Conservation (phyloP, 2,888 invertebrate species). For the Ryuthela nishihirai region DNA sequence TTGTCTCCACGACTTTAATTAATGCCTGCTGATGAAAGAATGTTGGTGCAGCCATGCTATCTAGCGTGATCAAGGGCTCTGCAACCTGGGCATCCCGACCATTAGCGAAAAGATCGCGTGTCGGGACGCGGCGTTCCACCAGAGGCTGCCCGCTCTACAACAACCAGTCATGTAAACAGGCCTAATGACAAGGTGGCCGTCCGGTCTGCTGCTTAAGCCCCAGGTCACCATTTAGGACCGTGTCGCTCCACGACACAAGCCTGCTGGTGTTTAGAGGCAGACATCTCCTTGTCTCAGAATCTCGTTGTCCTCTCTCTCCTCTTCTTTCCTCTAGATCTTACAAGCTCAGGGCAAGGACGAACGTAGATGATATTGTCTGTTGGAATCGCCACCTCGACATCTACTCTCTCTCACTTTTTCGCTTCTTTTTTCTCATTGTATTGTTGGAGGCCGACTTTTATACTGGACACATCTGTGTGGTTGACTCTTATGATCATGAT, state of each 20-base stretch:
- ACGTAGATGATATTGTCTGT: too few species aligned
- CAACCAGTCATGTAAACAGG: slow-evolving; percentile 39
- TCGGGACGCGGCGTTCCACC: slow-evolving; percentile 8
- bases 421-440: background rate
- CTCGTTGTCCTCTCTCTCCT: slow-evolving; percentile 1
- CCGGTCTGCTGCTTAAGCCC: slow-evolving; percentile 11
- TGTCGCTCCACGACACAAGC: too few species aligned
- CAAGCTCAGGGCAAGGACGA: slow-evolving; percentile 3
- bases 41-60: too few species aligned
- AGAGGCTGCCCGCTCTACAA: too few species aligned
- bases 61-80: slow-evolving; percentile 28
- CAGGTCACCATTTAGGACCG: slow-evolving; percentile 36
- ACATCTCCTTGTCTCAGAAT: background rate
- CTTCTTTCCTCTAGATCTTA: slow-evolving; percentile 1
- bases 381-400: too few species aligned
- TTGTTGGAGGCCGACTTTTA: background rate
- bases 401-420: slow-evolving; percentile 8
- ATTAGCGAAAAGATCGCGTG: slow-evolving; percentile 13
- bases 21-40: too few species aligned
- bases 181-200: slow-evolving; percentile 38
- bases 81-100: slow-evolving; percentile 6
- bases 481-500: too few species aligned
- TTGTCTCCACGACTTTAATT: too few species aligned
- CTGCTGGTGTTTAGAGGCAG: too few species aligned
- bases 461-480: slow-evolving; percentile 4